Conservation (phyloP, 2,113 vertebrate species). For the Irena cyanogastra region DNA sequence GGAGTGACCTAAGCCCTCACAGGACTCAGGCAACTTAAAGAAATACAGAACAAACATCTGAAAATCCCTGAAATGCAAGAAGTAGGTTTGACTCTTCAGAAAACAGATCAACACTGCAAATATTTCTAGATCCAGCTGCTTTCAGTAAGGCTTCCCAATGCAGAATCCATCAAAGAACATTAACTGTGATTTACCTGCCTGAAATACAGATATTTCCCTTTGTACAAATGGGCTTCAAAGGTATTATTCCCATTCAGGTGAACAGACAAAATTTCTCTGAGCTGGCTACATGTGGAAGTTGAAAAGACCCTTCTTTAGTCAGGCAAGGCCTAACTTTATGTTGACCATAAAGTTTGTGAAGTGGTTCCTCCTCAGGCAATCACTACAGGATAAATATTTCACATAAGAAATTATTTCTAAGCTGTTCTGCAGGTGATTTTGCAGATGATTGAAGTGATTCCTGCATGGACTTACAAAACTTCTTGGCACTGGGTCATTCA, state of each 20-base stretch:
- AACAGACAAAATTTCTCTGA: not conserved
- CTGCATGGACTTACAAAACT: not conserved
- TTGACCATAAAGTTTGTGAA: not conserved
- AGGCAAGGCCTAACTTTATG: not conserved
- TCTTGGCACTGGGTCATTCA: not conserved
- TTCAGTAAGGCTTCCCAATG: not conserved
- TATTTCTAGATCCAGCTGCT: not conserved
- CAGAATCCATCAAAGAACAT: not conserved
- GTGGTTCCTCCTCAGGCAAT: not conserved
- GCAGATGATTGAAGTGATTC: not conserved
- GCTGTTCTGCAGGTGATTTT: not conserved
- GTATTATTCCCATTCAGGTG: not conserved
- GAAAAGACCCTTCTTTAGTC: not conserved
- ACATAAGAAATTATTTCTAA: not conserved
- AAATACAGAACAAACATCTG: not conserved
- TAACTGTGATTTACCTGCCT: not conserved
- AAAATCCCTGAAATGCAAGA: not conserved
- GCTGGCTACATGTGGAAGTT: rapidly evolving
- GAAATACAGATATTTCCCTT: not conserved
- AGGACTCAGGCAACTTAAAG: not conserved
- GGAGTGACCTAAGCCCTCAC: not conserved
- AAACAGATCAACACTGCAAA: not conserved
- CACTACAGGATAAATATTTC: not conserved
- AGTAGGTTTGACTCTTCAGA: not conserved
- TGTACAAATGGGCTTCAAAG: not conserved